Evolutionary conservation across 2,888 invertebrate genomes (phyloP).

Genomic region (Callyntrura guangdongensis): DNA sequence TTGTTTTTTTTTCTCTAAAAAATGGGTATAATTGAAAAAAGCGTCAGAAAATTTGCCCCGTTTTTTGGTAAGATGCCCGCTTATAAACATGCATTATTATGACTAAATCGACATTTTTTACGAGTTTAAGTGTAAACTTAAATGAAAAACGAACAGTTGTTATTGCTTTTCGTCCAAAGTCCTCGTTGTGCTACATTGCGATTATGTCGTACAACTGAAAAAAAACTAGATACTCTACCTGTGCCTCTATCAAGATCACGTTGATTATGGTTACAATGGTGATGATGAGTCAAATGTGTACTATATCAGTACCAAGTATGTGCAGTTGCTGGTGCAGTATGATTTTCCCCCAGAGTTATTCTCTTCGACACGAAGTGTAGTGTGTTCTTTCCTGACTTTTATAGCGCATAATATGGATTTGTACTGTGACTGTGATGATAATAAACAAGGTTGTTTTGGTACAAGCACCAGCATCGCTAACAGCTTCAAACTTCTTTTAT

Average conservation of each 20-base stretch:
- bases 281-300: conserved; percentile 26
- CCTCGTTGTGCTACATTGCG: too few relatives aligned
- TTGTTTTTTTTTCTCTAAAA: too few relatives aligned
- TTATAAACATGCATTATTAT: too few relatives aligned
- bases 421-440: background rate
- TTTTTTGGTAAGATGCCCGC: too few relatives aligned
- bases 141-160: too few relatives aligned
- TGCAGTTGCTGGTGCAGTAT: conserved; percentile 15
- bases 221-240: background rate
- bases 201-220: too few relatives aligned
- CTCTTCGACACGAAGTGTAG: background rate
- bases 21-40: too few relatives aligned
- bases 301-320: background rate
- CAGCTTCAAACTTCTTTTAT: conserved; percentile 10
- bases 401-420: background rate
- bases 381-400: conserved; percentile 37
- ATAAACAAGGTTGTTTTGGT: conserved; percentile 49
- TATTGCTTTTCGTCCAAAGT: too few relatives aligned
- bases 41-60: too few relatives aligned
- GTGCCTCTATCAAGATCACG: background rate
- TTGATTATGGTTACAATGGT: background rate
- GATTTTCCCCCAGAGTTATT: conserved; percentile 20
- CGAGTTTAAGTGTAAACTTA: too few relatives aligned
- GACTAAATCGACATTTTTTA: too few relatives aligned
- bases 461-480: background rate